Percentiles rank a stretch among this genome's conserved stretches.
Evolutionary conservation across 2,113 vertebrate species (phyloP).

Genomic region (Notothenia coriiceps): DNA sequence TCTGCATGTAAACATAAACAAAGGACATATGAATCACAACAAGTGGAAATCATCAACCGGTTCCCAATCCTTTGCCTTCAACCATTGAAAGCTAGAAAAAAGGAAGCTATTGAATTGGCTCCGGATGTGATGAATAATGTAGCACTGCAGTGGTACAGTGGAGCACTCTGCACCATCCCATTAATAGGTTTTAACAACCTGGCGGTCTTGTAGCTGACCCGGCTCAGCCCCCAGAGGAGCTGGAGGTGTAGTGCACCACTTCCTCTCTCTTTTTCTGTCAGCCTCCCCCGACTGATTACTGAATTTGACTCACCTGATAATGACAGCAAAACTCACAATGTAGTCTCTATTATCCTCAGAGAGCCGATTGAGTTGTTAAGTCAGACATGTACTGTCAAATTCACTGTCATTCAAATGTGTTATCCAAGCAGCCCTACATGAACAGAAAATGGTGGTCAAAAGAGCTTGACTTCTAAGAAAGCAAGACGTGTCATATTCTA

Average conservation of each 20-base stretch:
- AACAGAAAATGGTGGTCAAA: not conserved
- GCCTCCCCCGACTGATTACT: slow-evolving; percentile 54
- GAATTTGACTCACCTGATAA: slow-evolving; percentile 47
- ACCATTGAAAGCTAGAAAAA: slow-evolving; percentile 39
- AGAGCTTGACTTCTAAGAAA: slow-evolving; percentile 3
- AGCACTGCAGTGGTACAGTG: slow-evolving; percentile 69
- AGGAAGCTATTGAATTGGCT: slow-evolving; percentile 62
- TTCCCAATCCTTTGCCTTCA: slow-evolving; percentile 54
- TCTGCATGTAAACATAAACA: slow-evolving; percentile 71
- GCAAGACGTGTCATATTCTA: not conserved
- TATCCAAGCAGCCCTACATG: not conserved
- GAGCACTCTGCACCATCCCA: slow-evolving; percentile 64
- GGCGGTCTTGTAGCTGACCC: slow-evolving; percentile 75
- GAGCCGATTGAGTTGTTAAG: slow-evolving; percentile 8
- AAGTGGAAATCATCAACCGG: slow-evolving; percentile 55
- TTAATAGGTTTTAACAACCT: slow-evolving; percentile 82
- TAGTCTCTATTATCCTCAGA: slow-evolving; percentile 16
- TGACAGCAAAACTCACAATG: slow-evolving; percentile 41
- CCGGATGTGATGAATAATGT: slow-evolving; percentile 77
- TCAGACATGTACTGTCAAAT: not conserved
- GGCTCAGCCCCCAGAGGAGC: slow-evolving; percentile 60
- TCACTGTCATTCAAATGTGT: not conserved
- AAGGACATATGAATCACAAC: slow-evolving; percentile 64
- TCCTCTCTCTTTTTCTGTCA: slow-evolving; percentile 53
- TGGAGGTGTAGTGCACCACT: slow-evolving; percentile 55